A percentile compares a stretch with the other conserved stretches of the same genome.
Conservation (phyloP, 2,113 vertebrate species). For the Heterotilapia buettikoferi region DNA sequence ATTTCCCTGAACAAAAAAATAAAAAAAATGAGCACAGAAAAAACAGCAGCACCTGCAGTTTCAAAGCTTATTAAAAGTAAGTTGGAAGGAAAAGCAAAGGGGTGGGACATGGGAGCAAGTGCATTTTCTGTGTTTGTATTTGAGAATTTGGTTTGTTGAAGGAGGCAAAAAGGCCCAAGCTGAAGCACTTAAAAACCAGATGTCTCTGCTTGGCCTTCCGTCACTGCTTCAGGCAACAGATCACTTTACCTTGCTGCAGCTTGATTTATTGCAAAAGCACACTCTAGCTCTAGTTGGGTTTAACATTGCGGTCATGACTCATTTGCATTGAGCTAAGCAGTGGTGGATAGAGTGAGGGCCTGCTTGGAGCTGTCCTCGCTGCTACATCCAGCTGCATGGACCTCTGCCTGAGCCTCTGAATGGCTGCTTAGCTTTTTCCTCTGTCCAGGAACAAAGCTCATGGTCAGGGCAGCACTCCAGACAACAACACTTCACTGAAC, state of each 20-base stretch:
- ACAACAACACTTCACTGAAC: conserved; percentile 43
- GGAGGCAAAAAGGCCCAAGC: conserved; percentile 5
- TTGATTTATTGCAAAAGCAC: not conserved
- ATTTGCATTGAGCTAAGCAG: not conserved
- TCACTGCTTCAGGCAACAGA: conserved; percentile 7
- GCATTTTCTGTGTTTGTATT: not conserved
- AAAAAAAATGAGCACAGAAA: not conserved
- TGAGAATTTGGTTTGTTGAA: not conserved
- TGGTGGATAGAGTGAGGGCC: not conserved
- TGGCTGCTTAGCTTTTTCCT: conserved; percentile 10
- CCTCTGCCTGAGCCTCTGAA: conserved; percentile 6
- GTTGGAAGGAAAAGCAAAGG: not conserved
- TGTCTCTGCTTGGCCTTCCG: conserved; percentile 9
- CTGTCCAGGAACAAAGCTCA: conserved; percentile 42
- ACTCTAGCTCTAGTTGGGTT: not conserved
- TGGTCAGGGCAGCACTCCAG: conserved; percentile 49
- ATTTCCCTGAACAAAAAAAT: not conserved
- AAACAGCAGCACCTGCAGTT: conserved; percentile 38
- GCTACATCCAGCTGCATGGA: not conserved
- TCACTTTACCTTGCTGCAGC: conserved; percentile 17
- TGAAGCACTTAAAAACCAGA: not conserved
- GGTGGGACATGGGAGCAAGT: not conserved
- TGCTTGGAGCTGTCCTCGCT: not conserved
- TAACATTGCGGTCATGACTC: not conserved
- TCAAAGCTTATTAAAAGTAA: conserved; percentile 40